Percentiles rank a stretch among this genome's conserved stretches.
Conservation (phyloP, 2,797 vertebrate genomes). For the Acipenser transmontanus region DNA sequence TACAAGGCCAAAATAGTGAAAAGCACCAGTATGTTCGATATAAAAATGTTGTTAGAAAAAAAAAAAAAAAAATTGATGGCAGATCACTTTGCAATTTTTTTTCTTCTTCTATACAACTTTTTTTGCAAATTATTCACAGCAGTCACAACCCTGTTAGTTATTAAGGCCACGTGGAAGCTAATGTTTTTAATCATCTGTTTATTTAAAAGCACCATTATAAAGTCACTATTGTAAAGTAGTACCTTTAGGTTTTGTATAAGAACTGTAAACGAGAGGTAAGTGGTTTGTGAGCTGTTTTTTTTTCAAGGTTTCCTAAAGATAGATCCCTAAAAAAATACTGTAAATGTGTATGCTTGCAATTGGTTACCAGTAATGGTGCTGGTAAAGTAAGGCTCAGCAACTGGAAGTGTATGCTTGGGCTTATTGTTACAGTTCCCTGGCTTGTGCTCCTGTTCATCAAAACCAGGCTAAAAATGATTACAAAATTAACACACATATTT, state of each 20-base stretch:
- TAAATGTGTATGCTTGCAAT: conserved; percentile 61
- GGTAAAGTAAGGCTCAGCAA: conserved; percentile 66
- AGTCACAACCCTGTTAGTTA: conserved; percentile 52
- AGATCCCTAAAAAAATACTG: conserved; percentile 77
- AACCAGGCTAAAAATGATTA: conserved; percentile 41
- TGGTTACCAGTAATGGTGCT: conserved; percentile 41
- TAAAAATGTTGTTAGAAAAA: conserved; percentile 55
- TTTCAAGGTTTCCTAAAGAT: conserved; percentile 74
- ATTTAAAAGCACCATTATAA: conserved; percentile 90
- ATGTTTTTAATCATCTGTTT: conserved; percentile 76
- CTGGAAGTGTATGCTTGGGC: conserved; percentile 44
- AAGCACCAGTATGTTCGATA: conserved; percentile 83
- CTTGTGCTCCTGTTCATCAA: conserved; percentile 46
- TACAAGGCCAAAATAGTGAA: conserved; percentile 63
- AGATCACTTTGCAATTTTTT: conserved; percentile 27
- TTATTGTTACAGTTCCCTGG: conserved; percentile 28
- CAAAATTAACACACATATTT: conserved; percentile 29
- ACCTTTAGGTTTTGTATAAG: conserved; percentile 91
- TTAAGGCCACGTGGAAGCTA: conserved; percentile 79
- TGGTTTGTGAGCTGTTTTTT: conserved; percentile 75
- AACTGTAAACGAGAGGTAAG: conserved; percentile 98
- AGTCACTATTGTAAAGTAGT: conserved; percentile 96
- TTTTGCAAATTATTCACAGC: not conserved
- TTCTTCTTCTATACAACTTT: conserved; percentile 13
- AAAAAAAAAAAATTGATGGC: conserved; percentile 43